These are phyloP conservation scores for Pseudomyrmex cubaensis DNA, from an alignment of 1,140 invertebrate genomes.

Conservation along the genomic window DNA sequence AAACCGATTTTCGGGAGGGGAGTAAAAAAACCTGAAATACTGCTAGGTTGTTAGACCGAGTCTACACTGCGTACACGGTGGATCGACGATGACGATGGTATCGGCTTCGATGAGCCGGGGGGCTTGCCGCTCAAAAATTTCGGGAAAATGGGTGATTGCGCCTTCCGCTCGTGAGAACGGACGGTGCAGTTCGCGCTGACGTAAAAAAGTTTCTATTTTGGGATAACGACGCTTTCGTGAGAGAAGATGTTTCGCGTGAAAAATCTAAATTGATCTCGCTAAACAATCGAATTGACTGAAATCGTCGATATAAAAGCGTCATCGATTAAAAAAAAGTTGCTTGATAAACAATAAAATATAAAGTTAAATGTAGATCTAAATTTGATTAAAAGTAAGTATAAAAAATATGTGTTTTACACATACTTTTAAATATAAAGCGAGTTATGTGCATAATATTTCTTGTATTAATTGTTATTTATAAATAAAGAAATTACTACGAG, in stretches of 20 bases:
- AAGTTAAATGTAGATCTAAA: too few species aligned
- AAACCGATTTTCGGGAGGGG: conserved; percentile 11
- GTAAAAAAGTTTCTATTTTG: conserved; percentile 53
- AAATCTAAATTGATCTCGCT: background rate
- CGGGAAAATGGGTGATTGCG: conserved; percentile 60
- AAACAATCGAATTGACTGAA: background rate
- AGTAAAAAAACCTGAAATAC: conserved; percentile 78
- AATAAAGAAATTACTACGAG: too few species aligned
- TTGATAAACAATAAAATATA: too few species aligned
- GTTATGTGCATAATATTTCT: too few species aligned
- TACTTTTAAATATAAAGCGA: too few species aligned
- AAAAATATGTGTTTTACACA: too few species aligned
- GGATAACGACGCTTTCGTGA: conserved; percentile 22
- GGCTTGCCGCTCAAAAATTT: conserved; percentile 61
- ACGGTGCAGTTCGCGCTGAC: conserved; percentile 23
- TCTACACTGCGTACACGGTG: conserved; percentile 24
- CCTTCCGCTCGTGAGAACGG: conserved; percentile 71
- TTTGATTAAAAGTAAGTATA: too few species aligned
- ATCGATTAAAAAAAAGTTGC: background rate
- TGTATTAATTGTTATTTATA: too few species aligned
- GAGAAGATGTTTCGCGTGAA: conserved; percentile 5
- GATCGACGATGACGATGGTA: conserved; percentile 5
- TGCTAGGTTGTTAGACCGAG: conserved; percentile 71
- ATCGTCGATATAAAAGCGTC: background rate
- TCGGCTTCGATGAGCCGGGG: conserved; percentile 20